phyloP scores from a whole-genome alignment of 1,140 invertebrate genomes.

The Cardiocondyla obscurior region DNA sequence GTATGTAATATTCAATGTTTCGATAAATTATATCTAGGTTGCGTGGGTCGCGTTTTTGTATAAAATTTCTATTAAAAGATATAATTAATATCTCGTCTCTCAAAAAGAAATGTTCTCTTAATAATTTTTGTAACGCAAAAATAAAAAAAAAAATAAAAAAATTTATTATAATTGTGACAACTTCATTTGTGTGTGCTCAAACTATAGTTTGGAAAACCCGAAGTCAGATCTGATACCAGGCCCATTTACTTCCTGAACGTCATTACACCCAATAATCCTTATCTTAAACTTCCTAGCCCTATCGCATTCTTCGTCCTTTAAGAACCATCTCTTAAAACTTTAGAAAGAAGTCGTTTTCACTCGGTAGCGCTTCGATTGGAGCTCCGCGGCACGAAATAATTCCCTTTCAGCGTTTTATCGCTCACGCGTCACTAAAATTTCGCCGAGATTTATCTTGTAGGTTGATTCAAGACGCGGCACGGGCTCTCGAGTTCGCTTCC shows the following conservation, averaged over 20 bases:
- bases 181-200: background rate
- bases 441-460: slow-evolving; percentile 7
- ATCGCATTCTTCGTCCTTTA: slow-evolving; percentile 20
- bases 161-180: background rate
- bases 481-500: background rate
- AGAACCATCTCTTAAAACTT: slow-evolving; percentile 42
- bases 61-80: background rate
- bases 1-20: background rate
- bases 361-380: background rate
- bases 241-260: slow-evolving; percentile 53
- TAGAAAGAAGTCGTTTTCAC: slow-evolving; percentile 45
- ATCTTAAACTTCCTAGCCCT: slow-evolving; percentile 44
- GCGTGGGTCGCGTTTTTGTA: background rate
- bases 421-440: slow-evolving; percentile 35
- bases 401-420: slow-evolving; percentile 54
- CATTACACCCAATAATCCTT: slow-evolving; percentile 61
- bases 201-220: slow-evolving; percentile 10
- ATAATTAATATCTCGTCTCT: background rate
- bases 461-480: background rate
- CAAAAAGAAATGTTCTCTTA: background rate
- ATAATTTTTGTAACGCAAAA: background rate
- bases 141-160: no score
- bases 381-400: slow-evolving; percentile 55
- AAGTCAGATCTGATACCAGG: slow-evolving; percentile 39
- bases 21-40: background rate